Conservation (phyloP, 2,113 vertebrate genomes). For the Hyperopisus bebe region DNA sequence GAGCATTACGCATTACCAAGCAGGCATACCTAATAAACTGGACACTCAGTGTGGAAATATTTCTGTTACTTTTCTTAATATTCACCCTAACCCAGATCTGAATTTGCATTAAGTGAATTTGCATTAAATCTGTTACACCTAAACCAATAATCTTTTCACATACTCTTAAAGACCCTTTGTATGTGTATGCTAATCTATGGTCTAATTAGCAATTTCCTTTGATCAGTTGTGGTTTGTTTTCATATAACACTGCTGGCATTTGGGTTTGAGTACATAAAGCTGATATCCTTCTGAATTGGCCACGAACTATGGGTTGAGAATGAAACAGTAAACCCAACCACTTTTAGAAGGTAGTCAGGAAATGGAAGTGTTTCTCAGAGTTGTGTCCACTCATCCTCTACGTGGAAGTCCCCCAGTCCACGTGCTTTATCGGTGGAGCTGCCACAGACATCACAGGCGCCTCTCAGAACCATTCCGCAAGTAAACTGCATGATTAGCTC, state of each 20-base stretch:
- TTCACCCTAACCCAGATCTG: slow-evolving; percentile 53
- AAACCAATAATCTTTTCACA: slow-evolving; percentile 40
- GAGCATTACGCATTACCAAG: not conserved
- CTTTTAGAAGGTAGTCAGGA: not conserved
- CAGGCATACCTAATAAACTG: not conserved
- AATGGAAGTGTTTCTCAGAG: not conserved
- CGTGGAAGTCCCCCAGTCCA: not conserved
- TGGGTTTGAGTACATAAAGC: not conserved
- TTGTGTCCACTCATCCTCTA: no score
- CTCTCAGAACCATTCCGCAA: not conserved
- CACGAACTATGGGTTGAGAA: not conserved
- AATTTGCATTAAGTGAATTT: slow-evolving; percentile 58
- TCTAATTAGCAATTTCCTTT: not conserved
- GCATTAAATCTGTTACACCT: slow-evolving; percentile 52
- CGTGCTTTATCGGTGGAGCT: not conserved
- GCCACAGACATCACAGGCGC: not conserved
- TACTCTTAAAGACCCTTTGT: not conserved
- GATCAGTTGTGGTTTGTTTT: not conserved
- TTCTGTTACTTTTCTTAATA: slow-evolving; percentile 17
- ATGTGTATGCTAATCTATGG: not conserved
- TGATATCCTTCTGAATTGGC: not conserved
- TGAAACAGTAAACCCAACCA: not conserved
- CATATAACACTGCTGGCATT: not conserved
- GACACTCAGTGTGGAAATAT: not conserved
- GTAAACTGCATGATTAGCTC: not conserved